Conservation (phyloP, 1,140 invertebrate species). For the Anastrepha ludens region DNA sequence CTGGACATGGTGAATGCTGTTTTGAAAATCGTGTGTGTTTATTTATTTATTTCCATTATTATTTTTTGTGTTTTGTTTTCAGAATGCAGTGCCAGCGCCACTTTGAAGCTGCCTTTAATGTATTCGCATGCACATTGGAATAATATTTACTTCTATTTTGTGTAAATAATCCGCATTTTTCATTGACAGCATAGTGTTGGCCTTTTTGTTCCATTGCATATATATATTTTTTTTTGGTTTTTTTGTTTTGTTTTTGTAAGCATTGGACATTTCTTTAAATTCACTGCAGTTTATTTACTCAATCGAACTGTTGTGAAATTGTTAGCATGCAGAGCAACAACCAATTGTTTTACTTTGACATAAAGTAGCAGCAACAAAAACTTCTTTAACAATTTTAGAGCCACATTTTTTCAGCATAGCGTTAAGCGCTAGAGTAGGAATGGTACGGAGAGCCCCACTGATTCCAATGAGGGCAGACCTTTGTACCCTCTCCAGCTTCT, state of each 20-base stretch:
- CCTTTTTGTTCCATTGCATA: not conserved
- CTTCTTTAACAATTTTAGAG: no score
- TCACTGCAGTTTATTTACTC: not conserved
- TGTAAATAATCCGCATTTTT: conserved; percentile 9
- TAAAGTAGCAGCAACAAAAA: no score
- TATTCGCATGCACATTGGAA: not conserved
- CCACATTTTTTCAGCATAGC: no score
- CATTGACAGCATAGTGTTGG: not conserved
- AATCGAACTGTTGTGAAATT: not conserved
- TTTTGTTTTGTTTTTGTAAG: not conserved
- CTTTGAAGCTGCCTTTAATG: not conserved
- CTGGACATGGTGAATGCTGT: no score
- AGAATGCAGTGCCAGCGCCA: not conserved
- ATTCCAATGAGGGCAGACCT: no score
- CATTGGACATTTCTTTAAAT: not conserved
- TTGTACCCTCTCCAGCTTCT: no score
- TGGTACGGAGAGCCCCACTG: no score
- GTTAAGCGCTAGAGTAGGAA: no score
- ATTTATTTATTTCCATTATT: not conserved
- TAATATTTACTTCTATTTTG: conserved; percentile 30
- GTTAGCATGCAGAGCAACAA: not conserved
- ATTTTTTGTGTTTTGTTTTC: not conserved
- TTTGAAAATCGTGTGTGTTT: not conserved
- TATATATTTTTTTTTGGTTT: not conserved
- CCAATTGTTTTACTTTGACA: no score